Evolutionary conservation across 1,140 invertebrate genomes (phyloP), one percentile per base, ranked within the genome.

Genomic region (Tachypleus tridentatus): DNA sequence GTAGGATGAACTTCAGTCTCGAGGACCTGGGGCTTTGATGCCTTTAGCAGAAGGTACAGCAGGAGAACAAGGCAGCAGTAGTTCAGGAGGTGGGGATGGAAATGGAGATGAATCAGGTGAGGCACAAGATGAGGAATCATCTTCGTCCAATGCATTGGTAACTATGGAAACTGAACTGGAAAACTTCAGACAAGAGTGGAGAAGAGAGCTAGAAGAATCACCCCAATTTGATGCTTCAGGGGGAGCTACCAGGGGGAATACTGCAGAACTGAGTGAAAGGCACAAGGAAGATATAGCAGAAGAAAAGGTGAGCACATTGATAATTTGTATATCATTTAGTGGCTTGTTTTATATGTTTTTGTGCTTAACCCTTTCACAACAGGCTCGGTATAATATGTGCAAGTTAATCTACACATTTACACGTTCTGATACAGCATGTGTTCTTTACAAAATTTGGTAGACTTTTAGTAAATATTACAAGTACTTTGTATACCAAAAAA

Each of bases 151-250:
- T 49, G 58, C 5, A 5, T 4, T 52, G 8, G 29, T 64, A 51
- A 58, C 60, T 58, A 52, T 74, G 10, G 69, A 72, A 56, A 60
- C 58, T 63, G 69, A 74, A 61, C 60, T 76, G 59, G 69, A 72
- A 11, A 65, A 72, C 9, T 76, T 76, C 66, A 70, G 75, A 29
- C 62, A 68, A 56, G 66, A 72, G 48, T 76, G 75, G 75, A 70
- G 73, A 59, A 67, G 72, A 49, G 75, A 76, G 61, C 61, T 74
- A 10, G 53, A 66, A 63, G 48, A 59, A 53, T 71, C 58, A 58
- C 69, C 65, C 49, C 29, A 29, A 29, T 29, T 29, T 29, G 29
- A 29, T 60, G 10, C 49, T 57, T 50, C 57, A 56, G 7, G 57
- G 60, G 65, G 54, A 49, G 53, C 57, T 53, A 54, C 54, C 8